phyloP scores from a whole-genome alignment of 1,140 invertebrate genomes.

The Heliconius himera region DNA sequence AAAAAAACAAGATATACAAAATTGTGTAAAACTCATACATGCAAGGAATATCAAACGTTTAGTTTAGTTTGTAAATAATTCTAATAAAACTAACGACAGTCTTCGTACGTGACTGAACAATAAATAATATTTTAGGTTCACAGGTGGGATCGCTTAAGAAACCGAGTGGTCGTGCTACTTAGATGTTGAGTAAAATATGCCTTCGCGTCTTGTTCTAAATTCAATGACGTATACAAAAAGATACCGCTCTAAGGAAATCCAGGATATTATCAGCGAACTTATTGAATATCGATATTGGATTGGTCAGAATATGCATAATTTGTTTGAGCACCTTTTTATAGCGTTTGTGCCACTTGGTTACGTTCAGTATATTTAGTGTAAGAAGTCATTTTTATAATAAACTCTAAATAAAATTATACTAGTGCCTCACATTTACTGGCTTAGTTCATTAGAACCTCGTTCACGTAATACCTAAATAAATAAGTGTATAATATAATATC shows the following conservation, averaged over 20 bases:
- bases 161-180: slow-evolving; percentile 51
- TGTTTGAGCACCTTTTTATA: slow-evolving; percentile 41
- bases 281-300: slow-evolving; percentile 36
- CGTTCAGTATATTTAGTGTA: slow-evolving; percentile 41
- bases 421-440: slow-evolving; percentile 44
- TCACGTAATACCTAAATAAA: slow-evolving; percentile 75
- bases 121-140: slow-evolving; percentile 58
- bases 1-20: slow-evolving; percentile 25
- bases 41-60: slow-evolving; percentile 36
- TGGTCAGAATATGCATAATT: slow-evolving; percentile 40
- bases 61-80: slow-evolving; percentile 47
- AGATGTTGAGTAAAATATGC: neutral
- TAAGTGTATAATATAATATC: slow-evolving; percentile 78
- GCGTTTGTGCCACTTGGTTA: slow-evolving; percentile 41
- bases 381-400: slow-evolving; percentile 28
- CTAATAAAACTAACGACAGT: slow-evolving; percentile 72
- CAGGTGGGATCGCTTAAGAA: slow-evolving; percentile 74
- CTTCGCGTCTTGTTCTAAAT: neutral
- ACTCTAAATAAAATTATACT: slow-evolving; percentile 41
- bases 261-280: slow-evolving; percentile 27
- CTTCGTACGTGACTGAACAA: slow-evolving; percentile 73
- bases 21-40: slow-evolving; percentile 40
- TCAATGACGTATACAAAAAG: slow-evolving; percentile 8
- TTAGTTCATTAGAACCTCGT: slow-evolving; percentile 60
- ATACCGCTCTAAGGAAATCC: slow-evolving; percentile 16